Evolutionary conservation across 2,113 vertebrate species (phyloP), one percentile per base, ranked within the genome.

Genomic region (Rostratula benghalensis): DNA sequence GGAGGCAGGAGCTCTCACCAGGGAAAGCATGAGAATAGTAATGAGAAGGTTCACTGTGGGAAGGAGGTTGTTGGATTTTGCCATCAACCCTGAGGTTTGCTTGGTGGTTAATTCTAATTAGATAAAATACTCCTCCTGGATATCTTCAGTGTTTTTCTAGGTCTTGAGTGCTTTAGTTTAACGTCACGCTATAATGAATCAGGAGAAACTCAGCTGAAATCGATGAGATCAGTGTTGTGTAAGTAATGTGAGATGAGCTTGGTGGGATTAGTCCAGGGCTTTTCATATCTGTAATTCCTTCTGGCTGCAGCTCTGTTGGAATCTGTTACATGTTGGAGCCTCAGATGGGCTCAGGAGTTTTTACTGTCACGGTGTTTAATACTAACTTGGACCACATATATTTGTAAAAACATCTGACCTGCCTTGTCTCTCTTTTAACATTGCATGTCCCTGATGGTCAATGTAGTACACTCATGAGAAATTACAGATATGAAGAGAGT

Each of bases 241-340:
- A 78, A 92, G 60, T 87, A 87, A 84, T 13, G 4, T 48, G 75
- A 89, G 64, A 93, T 81, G 83, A 81, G 19, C 14, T 94, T 92
- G 68, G 63, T 83, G n/a, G 10, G 59, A 9, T 56, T 90, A 39
- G 50, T 68, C 13, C 64, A 43, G 30, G 39, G 46, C 16, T 93
- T 94, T 73, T 95, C 30, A 10, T 89, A 53, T 91, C 89, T 69
- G 37, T 93, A 86, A 70, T 94, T 94, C 30, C 75, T 94, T 71
- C 27, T 94, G 89, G 83, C 73, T 60, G 2, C 51, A 87, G 13
- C 51, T 92, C 30, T 84, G 21, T 13, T 91, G 83, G 80, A 84
- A 84, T 48, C 21, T 64, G 28, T 89, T 94, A 28, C 8, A 27
- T 27, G 28, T 70, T 27, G 3, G 50, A 94, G 64, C 27, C 61